A percentile compares a stretch with the other conserved stretches of the same genome.
Evolutionary conservation across 2,888 invertebrate genomes (phyloP).

Genomic region (Allophyes oxyacanthae): DNA sequence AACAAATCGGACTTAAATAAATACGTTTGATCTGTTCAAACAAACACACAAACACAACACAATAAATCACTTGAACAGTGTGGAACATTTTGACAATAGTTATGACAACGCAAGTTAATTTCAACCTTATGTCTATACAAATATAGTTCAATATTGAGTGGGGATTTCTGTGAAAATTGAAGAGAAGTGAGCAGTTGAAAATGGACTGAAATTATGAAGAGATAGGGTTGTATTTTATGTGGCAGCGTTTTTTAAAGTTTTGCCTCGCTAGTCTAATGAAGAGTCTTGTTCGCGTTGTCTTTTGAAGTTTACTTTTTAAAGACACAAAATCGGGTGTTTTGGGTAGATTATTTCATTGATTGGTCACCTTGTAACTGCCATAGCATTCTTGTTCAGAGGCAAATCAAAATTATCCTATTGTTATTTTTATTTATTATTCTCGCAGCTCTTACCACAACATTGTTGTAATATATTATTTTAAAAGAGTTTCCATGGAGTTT

Average conservation of each 20-base stretch:
- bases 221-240: slow-evolving; percentile 6
- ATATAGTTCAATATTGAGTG: neutral
- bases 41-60: slow-evolving; percentile 41
- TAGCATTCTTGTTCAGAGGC: too few relatives aligned
- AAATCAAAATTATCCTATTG: too few relatives aligned
- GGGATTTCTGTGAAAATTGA: slow-evolving; percentile 4
- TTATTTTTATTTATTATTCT: too few relatives aligned
- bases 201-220: rapidly evolving
- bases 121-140: rapidly evolving
- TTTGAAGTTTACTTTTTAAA: slow-evolving; percentile 16
- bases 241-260: slow-evolving; percentile 9
- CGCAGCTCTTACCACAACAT: too few relatives aligned
- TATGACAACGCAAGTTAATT: neutral
- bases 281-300: slow-evolving; percentile 29
- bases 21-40: slow-evolving; percentile 51
- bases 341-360: too few relatives aligned
- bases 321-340: slow-evolving; percentile 18
- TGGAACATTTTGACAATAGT: slow-evolving; percentile 24
- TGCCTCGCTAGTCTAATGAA: slow-evolving; percentile 35
- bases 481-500: too few relatives aligned
- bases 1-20: slow-evolving; percentile 52
- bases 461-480: too few relatives aligned
- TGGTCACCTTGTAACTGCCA: too few relatives aligned
- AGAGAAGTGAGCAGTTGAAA: neutral
- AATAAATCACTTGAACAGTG: slow-evolving; percentile 40